phyloP scores from a whole-genome alignment of 2,797 vertebrate genomes.

The Muscicapa striata region DNA sequence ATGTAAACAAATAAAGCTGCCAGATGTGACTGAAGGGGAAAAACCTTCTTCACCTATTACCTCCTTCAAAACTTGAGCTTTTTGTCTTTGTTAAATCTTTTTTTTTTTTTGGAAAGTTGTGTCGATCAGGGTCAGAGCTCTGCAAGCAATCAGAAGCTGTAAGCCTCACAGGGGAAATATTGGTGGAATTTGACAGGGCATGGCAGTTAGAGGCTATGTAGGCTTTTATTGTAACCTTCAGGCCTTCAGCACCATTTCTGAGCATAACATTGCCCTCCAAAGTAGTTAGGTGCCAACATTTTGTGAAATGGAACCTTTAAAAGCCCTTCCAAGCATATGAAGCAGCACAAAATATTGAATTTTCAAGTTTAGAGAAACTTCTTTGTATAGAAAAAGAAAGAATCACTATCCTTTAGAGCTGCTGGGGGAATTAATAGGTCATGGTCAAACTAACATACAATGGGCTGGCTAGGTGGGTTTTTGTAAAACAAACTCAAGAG shows the following conservation, averaged over 20 bases:
- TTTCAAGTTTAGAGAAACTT: not conserved
- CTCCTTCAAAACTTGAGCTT: not conserved
- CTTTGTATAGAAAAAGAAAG: not conserved
- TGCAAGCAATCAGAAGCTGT: not conserved
- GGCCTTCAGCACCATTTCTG: not conserved
- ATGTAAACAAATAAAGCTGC: not conserved
- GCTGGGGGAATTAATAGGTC: not conserved
- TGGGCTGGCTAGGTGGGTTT: not conserved
- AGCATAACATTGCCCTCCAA: not conserved
- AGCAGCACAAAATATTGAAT: not conserved
- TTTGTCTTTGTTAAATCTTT: not conserved
- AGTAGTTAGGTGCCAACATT: not conserved
- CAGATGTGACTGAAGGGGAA: not conserved
- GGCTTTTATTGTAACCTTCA: not conserved
- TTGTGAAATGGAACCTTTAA: not conserved
- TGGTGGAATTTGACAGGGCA: not conserved
- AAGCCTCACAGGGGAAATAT: not conserved
- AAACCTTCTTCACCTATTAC: not conserved
- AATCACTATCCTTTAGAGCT: not conserved
- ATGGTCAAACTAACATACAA: not conserved
- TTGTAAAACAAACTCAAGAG: not conserved
- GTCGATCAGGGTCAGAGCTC: not conserved
- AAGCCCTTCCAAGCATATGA: not conserved
- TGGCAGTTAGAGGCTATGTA: not conserved
- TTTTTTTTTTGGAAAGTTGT: not conserved